Base-by-base conservation (phyloP, 1,140 invertebrate species). In the Neodiprion pinetum region DNA sequence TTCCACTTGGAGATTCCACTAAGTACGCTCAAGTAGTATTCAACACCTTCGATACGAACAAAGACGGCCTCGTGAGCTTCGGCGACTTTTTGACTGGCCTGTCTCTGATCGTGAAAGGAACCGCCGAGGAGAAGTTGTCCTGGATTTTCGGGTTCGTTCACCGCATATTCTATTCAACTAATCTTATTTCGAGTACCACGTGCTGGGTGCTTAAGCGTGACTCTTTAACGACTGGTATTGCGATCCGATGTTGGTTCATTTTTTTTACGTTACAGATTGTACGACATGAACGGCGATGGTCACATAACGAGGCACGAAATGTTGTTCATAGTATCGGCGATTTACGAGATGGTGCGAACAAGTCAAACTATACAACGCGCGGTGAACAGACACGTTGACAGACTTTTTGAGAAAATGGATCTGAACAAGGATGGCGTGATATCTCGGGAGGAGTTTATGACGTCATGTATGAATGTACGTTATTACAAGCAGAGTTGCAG, bases 361-460 rank as follows among this genome's bases (percentile, higher is more conserved):
- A 70, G 71, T 10, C 80, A 82, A 4, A 75, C 28, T 7, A 74
- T 81, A 9, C 80, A 84, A 17, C 75, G 76, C 12, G 76, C 80
- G 8, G 67, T 83, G 17, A 77, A 84, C 70, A 80, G 78, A 2
- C 84, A 86, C 40, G 85, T 87, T 0, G 83, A 87, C 71, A 79
- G 76, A 48, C 74, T 88, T 65, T 88, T 88, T 67, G 72, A 81
- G 1, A 86, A 84, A 70, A 86, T 87, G 83, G 85, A 86, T 68
- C 67, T 74, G 7, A 78, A 87, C 74, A 81, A 74, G 74, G 85
- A 87, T 47, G 85, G 85, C 8, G 72, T 87, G 1, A 81, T 86
- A 74, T 85, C 85, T 0, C 79, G 66, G 61, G 84, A 87, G 14
- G 84, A 86, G 73, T 87, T 87, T 72, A 76, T 86, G 23, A 80